Base-by-base conservation (phyloP, 2,888 invertebrate genomes). In the Apeira syringaria region DNA sequence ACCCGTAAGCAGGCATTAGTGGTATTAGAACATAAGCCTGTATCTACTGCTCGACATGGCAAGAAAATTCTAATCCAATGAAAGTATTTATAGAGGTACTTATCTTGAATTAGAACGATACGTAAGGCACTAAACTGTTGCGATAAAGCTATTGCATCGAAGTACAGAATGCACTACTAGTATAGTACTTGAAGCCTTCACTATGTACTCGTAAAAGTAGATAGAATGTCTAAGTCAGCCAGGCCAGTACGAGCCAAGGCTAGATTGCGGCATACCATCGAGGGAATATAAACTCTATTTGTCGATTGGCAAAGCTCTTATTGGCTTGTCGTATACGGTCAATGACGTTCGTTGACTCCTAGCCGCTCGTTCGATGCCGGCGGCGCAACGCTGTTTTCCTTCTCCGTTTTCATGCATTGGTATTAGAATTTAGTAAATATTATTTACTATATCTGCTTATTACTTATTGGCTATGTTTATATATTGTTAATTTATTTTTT, bases 221-320 rank as follows among this genome's bases (percentile, higher is more conserved):
- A 88, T 89, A 89, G 88, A 89, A 89, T 88, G 88, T 89, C 88
- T 89, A 89, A 89, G 87, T 87, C 88, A 88, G 88, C 83, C 81
- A 85, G 86, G 87, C 87, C 86, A 88, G 87, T 86, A 81, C 74
- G 74, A 89, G 88, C 88, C 88, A 88, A 89, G 88, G 88, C 88
- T 88, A 88, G 82, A 78, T 81, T 85, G 77, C 58, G 56, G 47
- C 51, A 55, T 28, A 24, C 18, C n/a, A 29, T 24, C 68, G 64
- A 33, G 47, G 37, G 12, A 81, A 50, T 69, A 56, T 68, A 48
- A 61, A 69, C 83, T 66, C 53, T 82, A 72, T 64, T 31, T 2
- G 28, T 18, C 36, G 26, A 5, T 1, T 0, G 0, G 32, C 60
- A 75, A 51, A 66, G 71, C 61, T 47, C 53, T 64, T 50, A 71